Conservation (phyloP, 2,888 invertebrate genomes). For the Protodeltote pygarga region DNA sequence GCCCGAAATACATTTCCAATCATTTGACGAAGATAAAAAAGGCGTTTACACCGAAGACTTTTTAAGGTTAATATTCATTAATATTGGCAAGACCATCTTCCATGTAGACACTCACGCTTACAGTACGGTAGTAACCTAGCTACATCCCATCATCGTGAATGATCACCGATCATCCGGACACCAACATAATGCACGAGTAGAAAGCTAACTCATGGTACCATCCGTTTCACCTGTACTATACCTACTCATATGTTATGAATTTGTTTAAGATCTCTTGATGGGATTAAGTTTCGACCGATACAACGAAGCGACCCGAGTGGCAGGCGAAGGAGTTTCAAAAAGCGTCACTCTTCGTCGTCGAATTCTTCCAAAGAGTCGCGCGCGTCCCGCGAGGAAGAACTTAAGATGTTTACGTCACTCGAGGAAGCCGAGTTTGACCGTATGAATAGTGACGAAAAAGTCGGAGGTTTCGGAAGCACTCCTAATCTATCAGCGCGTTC, state of each 20-base stretch:
- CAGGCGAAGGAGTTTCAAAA: slow-evolving; percentile 87
- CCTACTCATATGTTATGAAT: slow-evolving; percentile 71
- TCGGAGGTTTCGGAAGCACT: slow-evolving; percentile 72
- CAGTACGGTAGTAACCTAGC: slow-evolving; percentile 70
- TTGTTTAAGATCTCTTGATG: slow-evolving; percentile 89
- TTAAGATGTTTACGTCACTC: slow-evolving; percentile 88
- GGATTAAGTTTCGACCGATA: slow-evolving; percentile 88
- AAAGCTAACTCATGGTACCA: slow-evolving; percentile 60
- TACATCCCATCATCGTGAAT: slow-evolving; percentile 52
- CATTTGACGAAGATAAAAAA: slow-evolving; percentile 81
- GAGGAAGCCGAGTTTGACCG: slow-evolving; percentile 87
- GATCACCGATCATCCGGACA: slow-evolving; percentile 47
- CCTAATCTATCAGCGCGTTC: slow-evolving; percentile 84
- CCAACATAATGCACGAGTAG: slow-evolving; percentile 66
- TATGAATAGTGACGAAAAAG: slow-evolving; percentile 63
- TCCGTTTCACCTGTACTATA: slow-evolving; percentile 73
- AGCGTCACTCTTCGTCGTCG: slow-evolving; percentile 87
- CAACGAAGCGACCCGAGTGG: slow-evolving; percentile 88
- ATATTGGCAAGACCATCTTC: slow-evolving; percentile 60
- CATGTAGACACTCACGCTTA: slow-evolving; percentile 60
- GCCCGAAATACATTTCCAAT: slow-evolving; percentile 84
- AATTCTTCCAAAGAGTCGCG: slow-evolving; percentile 88
- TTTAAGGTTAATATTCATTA: slow-evolving; percentile 83
- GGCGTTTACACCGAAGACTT: slow-evolving; percentile 80
- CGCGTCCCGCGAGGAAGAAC: slow-evolving; percentile 88